phyloP scores from a whole-genome alignment of 1,140 invertebrate species.

The Caenorhabditis latens region DNA sequence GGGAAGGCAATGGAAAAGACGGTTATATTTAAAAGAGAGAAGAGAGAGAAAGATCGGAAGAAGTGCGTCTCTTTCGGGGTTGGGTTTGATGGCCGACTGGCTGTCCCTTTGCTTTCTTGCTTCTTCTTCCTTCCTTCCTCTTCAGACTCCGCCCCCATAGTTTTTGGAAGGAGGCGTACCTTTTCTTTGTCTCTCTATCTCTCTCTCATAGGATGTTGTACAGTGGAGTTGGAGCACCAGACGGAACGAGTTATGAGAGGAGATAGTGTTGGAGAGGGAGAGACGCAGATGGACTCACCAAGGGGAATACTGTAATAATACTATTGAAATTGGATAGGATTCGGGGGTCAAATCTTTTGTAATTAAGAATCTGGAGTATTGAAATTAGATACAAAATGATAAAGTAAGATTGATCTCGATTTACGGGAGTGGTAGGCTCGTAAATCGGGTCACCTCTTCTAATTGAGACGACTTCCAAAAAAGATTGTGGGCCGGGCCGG shows the following conservation, averaged over 20 bases:
- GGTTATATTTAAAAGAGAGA: slow-evolving; percentile 25
- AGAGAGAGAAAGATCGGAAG: slow-evolving; percentile 26
- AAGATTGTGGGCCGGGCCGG: slow-evolving; percentile 28
- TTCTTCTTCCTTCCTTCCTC: slow-evolving; percentile 9
- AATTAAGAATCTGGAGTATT: background rate
- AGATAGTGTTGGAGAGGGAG: background rate
- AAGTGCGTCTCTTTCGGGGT: slow-evolving; percentile 11
- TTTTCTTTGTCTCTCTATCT: slow-evolving; percentile 15
- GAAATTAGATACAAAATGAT: background rate
- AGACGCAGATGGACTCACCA: background rate
- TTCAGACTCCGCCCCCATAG: background rate
- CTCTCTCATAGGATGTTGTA: slow-evolving; percentile 35
- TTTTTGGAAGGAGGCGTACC: slow-evolving; percentile 51
- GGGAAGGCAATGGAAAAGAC: background rate
- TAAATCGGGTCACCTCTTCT: too few species aligned
- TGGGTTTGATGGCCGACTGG: slow-evolving; percentile 25
- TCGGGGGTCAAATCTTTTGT: background rate
- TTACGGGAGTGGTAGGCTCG: too few species aligned
- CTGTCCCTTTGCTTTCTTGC: background rate
- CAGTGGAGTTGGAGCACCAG: slow-evolving; percentile 46
- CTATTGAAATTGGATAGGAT: background rate
- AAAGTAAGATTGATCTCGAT: background rate
- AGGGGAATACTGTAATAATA: slow-evolving; percentile 31
- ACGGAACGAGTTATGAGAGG: background rate
- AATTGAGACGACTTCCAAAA: background rate